Evolutionary conservation across 2,113 vertebrate species (phyloP).

Genomic region (Seriola aureovittata): DNA sequence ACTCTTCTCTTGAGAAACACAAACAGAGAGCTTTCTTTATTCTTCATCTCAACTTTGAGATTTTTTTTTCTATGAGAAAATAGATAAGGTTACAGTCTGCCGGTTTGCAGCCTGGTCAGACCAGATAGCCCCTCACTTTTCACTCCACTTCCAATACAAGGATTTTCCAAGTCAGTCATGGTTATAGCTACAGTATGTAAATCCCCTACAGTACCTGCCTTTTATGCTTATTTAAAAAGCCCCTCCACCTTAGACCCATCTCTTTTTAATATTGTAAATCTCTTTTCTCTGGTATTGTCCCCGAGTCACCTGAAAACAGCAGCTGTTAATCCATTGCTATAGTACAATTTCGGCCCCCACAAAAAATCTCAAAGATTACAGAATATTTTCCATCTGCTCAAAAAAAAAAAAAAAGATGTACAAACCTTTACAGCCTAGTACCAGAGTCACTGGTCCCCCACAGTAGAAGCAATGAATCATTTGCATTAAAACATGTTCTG

Average conservation of each 20-base stretch:
- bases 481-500: slow-evolving; percentile 13
- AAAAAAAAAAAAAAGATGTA: slow-evolving; percentile 18
- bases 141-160: slow-evolving; percentile 4
- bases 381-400: slow-evolving; percentile 18
- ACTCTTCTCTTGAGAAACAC: neutral
- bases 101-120: slow-evolving; percentile 23
- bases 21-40: slow-evolving; percentile 11
- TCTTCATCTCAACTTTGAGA: slow-evolving; percentile 2
- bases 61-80: neutral
- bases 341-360: slow-evolving; percentile 27
- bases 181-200: slow-evolving; percentile 47
- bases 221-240: slow-evolving; percentile 51
- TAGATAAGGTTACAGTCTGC: slow-evolving; percentile 21
- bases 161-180: slow-evolving; percentile 37
- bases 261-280: slow-evolving; percentile 49
- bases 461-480: slow-evolving; percentile 7
- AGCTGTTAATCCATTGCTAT: slow-evolving; percentile 36
- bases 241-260: slow-evolving; percentile 25
- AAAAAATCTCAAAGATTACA: slow-evolving; percentile 26
- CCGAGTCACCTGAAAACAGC: slow-evolving; percentile 34
- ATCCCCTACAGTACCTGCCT: slow-evolving; percentile 51
- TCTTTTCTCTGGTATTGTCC: slow-evolving; percentile 22
- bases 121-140: slow-evolving; percentile 34
- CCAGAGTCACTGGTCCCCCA: neutral
- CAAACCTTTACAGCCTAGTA: neutral